A percentile compares a stretch with the other conserved stretches of the same genome.
Conservation (phyloP, 2,888 invertebrate genomes). For the Myathropa florea region DNA sequence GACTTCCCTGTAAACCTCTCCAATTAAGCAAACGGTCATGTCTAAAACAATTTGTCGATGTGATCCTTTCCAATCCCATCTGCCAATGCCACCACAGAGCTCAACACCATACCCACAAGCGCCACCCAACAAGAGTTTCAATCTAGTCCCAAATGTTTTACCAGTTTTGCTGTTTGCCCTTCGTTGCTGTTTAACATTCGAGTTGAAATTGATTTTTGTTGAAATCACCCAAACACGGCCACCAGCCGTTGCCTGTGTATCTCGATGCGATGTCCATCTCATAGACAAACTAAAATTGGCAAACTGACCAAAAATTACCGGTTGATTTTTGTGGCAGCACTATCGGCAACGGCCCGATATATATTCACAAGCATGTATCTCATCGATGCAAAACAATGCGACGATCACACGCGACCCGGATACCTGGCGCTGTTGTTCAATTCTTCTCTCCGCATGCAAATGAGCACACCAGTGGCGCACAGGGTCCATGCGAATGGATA, state of each 20-base stretch:
- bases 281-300: slow-evolving; percentile 25
- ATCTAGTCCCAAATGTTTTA: not conserved
- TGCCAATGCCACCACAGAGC: not conserved
- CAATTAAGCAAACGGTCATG: no score
- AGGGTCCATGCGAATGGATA: not conserved
- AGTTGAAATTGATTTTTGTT: not conserved
- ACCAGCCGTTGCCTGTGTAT: not conserved
- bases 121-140: not conserved
- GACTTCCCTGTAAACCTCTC: no score
- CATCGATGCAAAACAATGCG: slow-evolving; percentile 48
- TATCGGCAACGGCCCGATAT: slow-evolving; percentile 22
- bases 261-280: not conserved
- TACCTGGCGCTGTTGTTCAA: slow-evolving; percentile 55
- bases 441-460: slow-evolving; percentile 49
- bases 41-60: no score
- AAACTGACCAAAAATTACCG: slow-evolving; percentile 44
- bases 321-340: slow-evolving; percentile 51
- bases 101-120: not conserved
- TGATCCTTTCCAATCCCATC: no score
- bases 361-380: not conserved
- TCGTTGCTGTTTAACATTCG: not conserved
- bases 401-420: slow-evolving; percentile 44
- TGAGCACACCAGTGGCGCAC: not conserved
- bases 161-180: not conserved
- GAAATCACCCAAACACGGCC: not conserved